These are phyloP conservation scores for Orientallactaga sibirica DNA, from an alignment of 2,797 vertebrate species.

Conservation along the genomic window DNA sequence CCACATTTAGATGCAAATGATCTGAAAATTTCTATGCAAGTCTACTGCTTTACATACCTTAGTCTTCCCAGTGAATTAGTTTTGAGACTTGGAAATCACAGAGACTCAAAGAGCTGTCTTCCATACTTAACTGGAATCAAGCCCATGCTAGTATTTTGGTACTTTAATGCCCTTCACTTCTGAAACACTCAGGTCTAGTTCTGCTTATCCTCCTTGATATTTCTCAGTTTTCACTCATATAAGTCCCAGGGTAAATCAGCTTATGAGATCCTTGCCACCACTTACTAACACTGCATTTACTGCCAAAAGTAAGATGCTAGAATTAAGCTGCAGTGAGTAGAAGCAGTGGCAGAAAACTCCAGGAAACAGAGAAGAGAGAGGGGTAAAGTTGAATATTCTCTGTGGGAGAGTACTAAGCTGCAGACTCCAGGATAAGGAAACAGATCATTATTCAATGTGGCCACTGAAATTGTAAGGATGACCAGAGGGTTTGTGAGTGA, in stretches of 20 bases:
- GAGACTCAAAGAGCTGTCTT: conserved; percentile 50
- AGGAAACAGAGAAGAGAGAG: background rate
- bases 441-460: background rate
- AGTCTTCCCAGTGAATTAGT: conserved; percentile 69
- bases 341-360: background rate
- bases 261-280: background rate
- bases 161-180: background rate
- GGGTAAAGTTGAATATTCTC: background rate
- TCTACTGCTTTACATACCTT: conserved; percentile 60
- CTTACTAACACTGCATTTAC: background rate
- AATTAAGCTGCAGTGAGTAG: background rate
- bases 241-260: background rate
- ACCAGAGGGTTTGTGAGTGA: background rate
- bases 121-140: conserved; percentile 54
- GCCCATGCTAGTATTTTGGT: background rate
- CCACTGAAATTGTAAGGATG: background rate
- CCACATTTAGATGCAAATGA: conserved; percentile 50
- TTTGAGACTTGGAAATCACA: conserved; percentile 69
- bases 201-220: conserved; percentile 15
- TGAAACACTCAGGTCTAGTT: background rate
- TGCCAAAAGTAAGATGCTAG: background rate
- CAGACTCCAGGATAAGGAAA: background rate
- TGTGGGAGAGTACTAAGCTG: background rate
- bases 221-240: background rate
- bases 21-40: conserved; percentile 66